Conservation (phyloP, 2,113 vertebrate species). For the Eolophus roseicapilla region DNA sequence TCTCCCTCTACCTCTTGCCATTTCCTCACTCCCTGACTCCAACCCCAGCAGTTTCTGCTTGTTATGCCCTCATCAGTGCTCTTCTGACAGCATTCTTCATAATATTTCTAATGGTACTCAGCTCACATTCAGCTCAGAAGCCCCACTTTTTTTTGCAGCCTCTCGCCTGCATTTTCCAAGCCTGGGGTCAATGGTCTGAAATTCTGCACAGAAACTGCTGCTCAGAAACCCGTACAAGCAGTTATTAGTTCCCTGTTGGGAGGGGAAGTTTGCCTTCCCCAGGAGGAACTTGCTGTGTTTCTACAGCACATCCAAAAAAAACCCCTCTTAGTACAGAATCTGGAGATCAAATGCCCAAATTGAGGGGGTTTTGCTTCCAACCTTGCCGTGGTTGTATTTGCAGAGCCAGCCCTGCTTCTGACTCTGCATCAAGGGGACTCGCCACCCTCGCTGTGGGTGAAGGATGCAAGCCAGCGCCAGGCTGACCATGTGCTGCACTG, state of each 20-base stretch:
- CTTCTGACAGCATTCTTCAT: background rate
- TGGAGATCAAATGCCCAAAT: background rate
- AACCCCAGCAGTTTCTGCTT: background rate
- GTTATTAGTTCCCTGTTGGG: background rate
- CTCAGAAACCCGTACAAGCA: background rate
- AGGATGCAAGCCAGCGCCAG: background rate
- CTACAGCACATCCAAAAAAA: background rate
- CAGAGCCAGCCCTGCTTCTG: background rate
- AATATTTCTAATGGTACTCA: background rate
- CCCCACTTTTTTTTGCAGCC: background rate
- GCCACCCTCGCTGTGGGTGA: background rate
- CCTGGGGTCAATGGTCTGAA: background rate
- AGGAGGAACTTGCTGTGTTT: slow-evolving; percentile 28
- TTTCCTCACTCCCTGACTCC: background rate
- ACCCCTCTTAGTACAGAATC: background rate
- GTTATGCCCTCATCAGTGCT: background rate
- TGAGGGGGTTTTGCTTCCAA: background rate
- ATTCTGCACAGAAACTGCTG: background rate
- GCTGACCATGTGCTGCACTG: fast-evolving
- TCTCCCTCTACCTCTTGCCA: background rate
- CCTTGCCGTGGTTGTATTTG: background rate
- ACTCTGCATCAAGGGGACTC: background rate
- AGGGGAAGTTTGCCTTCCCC: background rate
- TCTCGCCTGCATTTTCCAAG: background rate
- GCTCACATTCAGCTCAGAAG: background rate